Percentiles rank a stretch among this genome's conserved stretches.
phyloP scores from a whole-genome alignment of 2,797 vertebrate genomes.

The Oreochromis grahami region DNA sequence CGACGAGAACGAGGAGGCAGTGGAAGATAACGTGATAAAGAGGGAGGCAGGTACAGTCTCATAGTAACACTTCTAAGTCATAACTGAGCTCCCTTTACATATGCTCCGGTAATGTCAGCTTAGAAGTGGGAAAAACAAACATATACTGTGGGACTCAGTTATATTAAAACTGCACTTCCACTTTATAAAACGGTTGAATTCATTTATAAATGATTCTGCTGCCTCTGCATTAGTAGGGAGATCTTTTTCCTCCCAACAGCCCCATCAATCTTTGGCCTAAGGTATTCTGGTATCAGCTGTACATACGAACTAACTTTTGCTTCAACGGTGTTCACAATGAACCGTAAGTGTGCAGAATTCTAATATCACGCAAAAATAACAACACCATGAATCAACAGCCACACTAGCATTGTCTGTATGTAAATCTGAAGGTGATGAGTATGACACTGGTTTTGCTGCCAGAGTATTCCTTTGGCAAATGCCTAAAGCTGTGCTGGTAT shows the following conservation, averaged over 20 bases:
- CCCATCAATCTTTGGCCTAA: slow-evolving; percentile 4
- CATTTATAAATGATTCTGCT: slow-evolving; percentile 4
- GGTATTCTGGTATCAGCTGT: background rate
- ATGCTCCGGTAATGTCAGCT: background rate
- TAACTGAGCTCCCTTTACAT: slow-evolving; percentile 19
- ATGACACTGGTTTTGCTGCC: background rate
- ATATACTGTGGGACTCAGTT: background rate
- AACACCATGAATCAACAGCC: background rate
- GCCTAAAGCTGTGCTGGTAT: background rate
- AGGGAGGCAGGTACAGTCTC: background rate
- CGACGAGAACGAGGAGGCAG: slow-evolving; percentile 21
- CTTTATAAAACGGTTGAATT: background rate
- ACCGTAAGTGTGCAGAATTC: background rate
- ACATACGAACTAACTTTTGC: background rate
- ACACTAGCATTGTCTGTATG: background rate
- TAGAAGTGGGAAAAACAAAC: background rate
- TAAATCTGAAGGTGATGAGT: background rate
- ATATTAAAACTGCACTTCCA: slow-evolving; percentile 3
- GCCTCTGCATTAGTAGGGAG: background rate
- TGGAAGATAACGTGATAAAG: background rate
- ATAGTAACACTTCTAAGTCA: slow-evolving; percentile 7
- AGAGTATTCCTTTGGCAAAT: background rate
- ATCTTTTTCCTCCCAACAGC: background rate
- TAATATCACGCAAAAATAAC: background rate
- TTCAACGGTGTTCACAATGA: background rate